Evolutionary conservation across 2,113 vertebrate species (phyloP).

Genomic region (Orycteropus afer): DNA sequence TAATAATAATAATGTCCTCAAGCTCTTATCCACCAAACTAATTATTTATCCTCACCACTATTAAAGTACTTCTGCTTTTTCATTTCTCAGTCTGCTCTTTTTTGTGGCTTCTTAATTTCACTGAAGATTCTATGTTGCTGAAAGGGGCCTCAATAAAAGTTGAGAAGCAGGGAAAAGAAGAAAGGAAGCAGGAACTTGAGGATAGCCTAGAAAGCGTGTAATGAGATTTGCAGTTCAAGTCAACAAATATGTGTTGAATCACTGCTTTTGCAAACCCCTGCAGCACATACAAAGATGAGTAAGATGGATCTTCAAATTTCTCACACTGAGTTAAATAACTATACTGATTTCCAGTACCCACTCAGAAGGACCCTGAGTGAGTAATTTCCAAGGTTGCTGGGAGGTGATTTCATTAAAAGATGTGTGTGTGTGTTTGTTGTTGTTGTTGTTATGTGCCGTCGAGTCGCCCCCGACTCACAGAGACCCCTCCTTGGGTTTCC

Average conservation of each 20-base stretch:
- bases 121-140: not conserved
- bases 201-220: not conserved
- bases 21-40: not conserved
- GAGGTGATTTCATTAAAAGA: not conserved
- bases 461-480: too few species aligned
- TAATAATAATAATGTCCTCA: not conserved
- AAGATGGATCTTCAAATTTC: not conserved
- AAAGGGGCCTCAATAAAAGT: not conserved
- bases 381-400: not conserved
- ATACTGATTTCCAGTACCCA: not conserved
- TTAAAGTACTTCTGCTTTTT: not conserved
- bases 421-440: not conserved
- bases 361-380: not conserved
- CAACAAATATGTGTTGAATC: not conserved
- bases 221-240: not conserved
- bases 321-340: not conserved
- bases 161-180: not conserved
- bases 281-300: not conserved
- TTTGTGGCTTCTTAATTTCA: not conserved
- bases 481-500: too few species aligned
- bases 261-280: not conserved
- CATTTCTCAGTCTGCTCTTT: not conserved
- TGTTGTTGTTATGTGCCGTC: too few species aligned
- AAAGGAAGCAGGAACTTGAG: not conserved
- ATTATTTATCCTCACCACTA: not conserved